Evolutionary conservation across 2,888 invertebrate genomes (phyloP), one percentile per base, ranked within the genome.

Genomic region (Pomacea canaliculata): DNA sequence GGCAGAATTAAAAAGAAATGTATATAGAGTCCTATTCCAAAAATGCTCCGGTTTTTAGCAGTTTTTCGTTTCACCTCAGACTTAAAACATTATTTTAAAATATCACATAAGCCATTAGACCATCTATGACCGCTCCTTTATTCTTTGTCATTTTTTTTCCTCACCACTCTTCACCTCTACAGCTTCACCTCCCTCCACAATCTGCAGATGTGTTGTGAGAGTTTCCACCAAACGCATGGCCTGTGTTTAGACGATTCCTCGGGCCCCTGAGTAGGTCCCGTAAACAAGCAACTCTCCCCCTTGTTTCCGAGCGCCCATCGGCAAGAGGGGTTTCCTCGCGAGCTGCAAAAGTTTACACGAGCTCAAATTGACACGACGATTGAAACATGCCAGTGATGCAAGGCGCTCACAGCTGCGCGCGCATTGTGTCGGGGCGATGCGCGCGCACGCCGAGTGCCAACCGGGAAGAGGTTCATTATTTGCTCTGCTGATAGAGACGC

Each of bases 311-410:
- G 13, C n/a, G 37, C 18, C 27, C 69, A n/a, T n/a, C 68, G 16
- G 51, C 51, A 56, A 56, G 16, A 56, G 51, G 19, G 19, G 63
- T 27, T 59, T 19, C 37, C 56, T 5, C 27, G 37, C 56, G 5
- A 67, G 66, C 73, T 63, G 68, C 46, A 62, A 60, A 56, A 69
- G 74, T 74, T 74, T 74, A 74, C 74, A 62, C 67, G 10, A 60
- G 68, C 67, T 69, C 62, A 74, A 74, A 74, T 49, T 74, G 74
- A 74, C 74, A 69, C 74, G 74, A 4, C 69, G 74, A 74, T 74
- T 74, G 74, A 74, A 69, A 74, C 62, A 62, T 59, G 67, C 13
- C 74, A 74, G 74, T 13, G 37, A 23, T 48, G 56, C n/a, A 56
- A 3, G 18, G 48, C 51, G 8, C 49, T 12, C 12, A 19, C 70